Evolutionary conservation across 1,140 invertebrate species (phyloP).

Genomic region (Amyelois transitella): DNA sequence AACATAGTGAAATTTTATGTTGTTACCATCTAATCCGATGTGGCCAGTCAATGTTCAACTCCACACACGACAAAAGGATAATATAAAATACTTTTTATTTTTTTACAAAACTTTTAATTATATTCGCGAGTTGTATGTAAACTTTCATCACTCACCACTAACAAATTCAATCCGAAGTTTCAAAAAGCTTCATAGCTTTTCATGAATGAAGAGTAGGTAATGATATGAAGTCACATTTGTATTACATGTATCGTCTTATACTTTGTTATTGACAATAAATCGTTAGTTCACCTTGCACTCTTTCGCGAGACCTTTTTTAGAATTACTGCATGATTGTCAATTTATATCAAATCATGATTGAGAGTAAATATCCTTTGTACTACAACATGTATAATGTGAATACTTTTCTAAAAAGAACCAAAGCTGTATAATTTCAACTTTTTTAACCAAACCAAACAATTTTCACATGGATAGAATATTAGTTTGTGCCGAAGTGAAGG

Average conservation of each 20-base stretch:
- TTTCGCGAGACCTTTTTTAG: slow-evolving; percentile 19
- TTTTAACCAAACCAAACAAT: slow-evolving; percentile 19
- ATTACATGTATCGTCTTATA: background rate
- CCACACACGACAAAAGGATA: no score
- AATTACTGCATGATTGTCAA: slow-evolving; percentile 24
- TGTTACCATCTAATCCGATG: no score
- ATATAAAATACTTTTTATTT: no score
- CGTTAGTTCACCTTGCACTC: slow-evolving; percentile 27
- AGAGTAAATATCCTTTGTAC: slow-evolving; percentile 17
- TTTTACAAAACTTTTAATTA: no score
- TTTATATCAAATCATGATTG: slow-evolving; percentile 23
- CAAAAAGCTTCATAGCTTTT: background rate
- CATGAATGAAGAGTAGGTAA: background rate
- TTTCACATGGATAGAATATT: slow-evolving; percentile 2
- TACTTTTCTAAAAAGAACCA: background rate
- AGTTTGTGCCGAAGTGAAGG: slow-evolving; percentile 9
- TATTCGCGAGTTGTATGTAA: no score
- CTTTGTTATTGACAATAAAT: slow-evolving; percentile 52
- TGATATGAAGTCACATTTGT: background rate
- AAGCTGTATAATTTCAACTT: slow-evolving; percentile 26
- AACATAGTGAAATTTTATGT: no score
- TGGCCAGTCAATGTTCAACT: no score
- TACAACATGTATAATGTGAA: slow-evolving; percentile 1
- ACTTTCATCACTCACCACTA: no score
- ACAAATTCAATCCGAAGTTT: no score